Evolutionary conservation across 2,888 invertebrate species (phyloP), one percentile per base, ranked within the genome.

Genomic region (Leucoma salicis): DNA sequence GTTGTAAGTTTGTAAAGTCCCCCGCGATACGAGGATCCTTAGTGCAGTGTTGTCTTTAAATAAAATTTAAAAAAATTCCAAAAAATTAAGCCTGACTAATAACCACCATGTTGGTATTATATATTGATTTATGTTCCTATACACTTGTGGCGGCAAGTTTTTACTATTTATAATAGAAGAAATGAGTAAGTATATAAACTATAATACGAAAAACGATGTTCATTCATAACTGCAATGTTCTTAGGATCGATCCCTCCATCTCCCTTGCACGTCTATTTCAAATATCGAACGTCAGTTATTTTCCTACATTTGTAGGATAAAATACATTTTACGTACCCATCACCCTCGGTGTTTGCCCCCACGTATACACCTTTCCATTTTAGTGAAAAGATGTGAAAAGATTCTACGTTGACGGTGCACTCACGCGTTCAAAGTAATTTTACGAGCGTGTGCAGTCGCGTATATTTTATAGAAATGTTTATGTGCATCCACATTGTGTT

Each of bases 401-500:
- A 21, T 21, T 36, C 45, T 45, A 33, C 31, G 27, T 25, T 35
- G 32, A 14, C 36, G 31, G n/a, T 32, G 34, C 24, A 15, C 33
- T 36, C 36, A 16, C 16, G 40, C 21, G 21, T 21, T 21, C 7
- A 21, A 21, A 21, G 21, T 21, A 21, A 21, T 5, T 6, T 21
- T 21, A 21, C 8, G 21, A 21, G 8, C 6, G 21, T 21, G n/a
- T n/a, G n/a, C n/a, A 21, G 7, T 21, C 8, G 6, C 6, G 21
- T 21, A 21, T 21, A 21, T 21, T 21, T 21, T 21, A 8, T 8
- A 8, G 2, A 21, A 21, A 21, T 21, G 21, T 21, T 21, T 21
- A 4, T 21, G 21, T 4, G 21, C n/a, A n/a, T n/a, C n/a, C n/a
- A n/a, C n/a, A n/a, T n/a, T n/a, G n/a, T n/a, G n/a, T n/a, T n/a